phyloP scores from a whole-genome alignment of 2,888 invertebrate genomes.

The Melikaiella ostensackeni region DNA sequence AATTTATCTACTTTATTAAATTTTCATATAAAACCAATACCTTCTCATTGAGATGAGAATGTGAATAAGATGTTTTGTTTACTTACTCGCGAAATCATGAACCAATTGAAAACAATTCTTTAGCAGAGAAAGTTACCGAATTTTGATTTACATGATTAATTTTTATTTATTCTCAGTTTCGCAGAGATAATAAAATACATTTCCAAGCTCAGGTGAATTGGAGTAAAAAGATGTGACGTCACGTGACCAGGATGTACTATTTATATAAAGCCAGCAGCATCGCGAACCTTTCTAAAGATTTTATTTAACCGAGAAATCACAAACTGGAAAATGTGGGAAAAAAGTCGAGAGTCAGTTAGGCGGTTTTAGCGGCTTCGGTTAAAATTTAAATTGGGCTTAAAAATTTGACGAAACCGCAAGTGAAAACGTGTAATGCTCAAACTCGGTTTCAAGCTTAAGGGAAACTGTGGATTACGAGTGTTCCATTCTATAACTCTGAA shows the following conservation, averaged over 20 bases:
- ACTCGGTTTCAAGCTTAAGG: neutral
- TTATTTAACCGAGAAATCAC: neutral
- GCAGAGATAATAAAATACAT: no score
- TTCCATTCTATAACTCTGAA: neutral
- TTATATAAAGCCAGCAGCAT: neutral
- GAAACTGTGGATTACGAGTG: neutral
- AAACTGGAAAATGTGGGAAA: neutral
- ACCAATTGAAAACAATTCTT: no score
- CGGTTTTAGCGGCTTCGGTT: neutral
- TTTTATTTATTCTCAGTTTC: neutral
- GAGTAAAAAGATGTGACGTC: neutral
- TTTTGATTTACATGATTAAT: neutral
- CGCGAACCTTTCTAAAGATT: neutral
- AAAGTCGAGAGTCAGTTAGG: neutral
- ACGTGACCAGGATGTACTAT: neutral
- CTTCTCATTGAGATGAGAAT: no score
- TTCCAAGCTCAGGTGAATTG: neutral
- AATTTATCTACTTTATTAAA: no score
- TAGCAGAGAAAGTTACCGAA: no score
- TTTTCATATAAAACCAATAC: no score
- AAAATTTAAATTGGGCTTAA: conserved; percentile 24
- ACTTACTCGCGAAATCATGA: neutral
- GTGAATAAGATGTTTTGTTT: neutral
- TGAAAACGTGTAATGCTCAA: neutral
- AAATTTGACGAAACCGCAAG: neutral